Evolutionary conservation across 2,888 invertebrate genomes (phyloP).

Genomic region (Anagyrus pseudococci): DNA sequence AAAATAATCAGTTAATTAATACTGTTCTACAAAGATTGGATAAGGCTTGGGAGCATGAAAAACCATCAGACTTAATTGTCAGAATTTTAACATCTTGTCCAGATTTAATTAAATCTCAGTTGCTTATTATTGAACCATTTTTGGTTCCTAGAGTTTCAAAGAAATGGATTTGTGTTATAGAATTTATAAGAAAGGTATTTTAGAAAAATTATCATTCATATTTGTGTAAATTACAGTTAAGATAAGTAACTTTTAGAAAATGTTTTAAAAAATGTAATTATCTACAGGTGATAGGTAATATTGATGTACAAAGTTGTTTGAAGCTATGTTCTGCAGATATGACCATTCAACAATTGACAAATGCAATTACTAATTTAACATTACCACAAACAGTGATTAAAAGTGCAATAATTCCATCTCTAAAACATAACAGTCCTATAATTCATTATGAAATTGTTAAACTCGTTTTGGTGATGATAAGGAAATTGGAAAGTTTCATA

Average conservation of each 20-base stretch:
- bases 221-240: slow-evolving; percentile 2
- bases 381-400: slow-evolving; percentile 65
- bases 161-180: slow-evolving; percentile 54
- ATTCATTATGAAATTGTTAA: slow-evolving; percentile 57
- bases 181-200: slow-evolving; percentile 52
- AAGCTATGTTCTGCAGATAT: slow-evolving; percentile 63
- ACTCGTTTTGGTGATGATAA: slow-evolving; percentile 61
- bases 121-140: slow-evolving; percentile 67
- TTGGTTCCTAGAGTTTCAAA: slow-evolving; percentile 65
- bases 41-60: slow-evolving; percentile 73
- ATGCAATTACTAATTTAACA: slow-evolving; percentile 64
- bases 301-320: slow-evolving; percentile 57
- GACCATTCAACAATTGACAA: slow-evolving; percentile 64
- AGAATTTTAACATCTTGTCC: slow-evolving; percentile 74
- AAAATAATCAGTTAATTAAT: slow-evolving; percentile 69
- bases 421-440: slow-evolving; percentile 46
- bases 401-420: slow-evolving; percentile 47
- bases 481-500: slow-evolving; percentile 58
- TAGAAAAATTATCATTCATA: background rate
- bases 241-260: slow-evolving; percentile 5
- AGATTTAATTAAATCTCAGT: slow-evolving; percentile 72
- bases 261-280: background rate
- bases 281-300: slow-evolving; percentile 49
- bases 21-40: slow-evolving; percentile 72
- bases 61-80: slow-evolving; percentile 70